Conservation (phyloP, 2,797 vertebrate genomes). For the Melopsittacus undulatus region DNA sequence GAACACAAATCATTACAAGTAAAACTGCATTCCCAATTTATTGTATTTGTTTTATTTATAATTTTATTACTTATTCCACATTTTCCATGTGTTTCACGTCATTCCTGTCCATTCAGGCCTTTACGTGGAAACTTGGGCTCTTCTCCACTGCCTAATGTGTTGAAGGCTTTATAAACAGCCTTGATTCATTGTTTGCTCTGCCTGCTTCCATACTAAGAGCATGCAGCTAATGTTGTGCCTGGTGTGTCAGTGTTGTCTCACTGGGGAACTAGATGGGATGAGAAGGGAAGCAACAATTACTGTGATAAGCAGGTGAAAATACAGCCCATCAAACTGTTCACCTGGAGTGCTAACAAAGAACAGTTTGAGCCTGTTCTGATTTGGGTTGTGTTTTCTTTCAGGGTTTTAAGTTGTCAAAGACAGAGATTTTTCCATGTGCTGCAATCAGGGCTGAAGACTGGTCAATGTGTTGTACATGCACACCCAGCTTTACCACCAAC, state of each 20-base stretch:
- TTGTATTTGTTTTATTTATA: constrained; percentile 83
- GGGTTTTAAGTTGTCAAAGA: not conserved
- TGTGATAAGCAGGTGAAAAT: not conserved
- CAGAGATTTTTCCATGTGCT: not conserved
- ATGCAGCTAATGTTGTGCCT: not conserved
- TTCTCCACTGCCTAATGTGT: not conserved
- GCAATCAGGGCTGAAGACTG: not conserved
- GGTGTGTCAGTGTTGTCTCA: not conserved
- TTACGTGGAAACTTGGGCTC: constrained; percentile 40
- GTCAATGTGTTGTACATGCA: rapidly evolving
- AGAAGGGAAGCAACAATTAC: not conserved
- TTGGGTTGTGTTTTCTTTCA: not conserved
- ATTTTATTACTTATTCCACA: constrained; percentile 78
- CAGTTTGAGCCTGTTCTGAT: not conserved
- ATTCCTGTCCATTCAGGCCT: constrained; percentile 13
- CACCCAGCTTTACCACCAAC: not conserved
- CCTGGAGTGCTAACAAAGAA: not conserved
- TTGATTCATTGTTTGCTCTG: not conserved
- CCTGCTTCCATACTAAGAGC: not conserved
- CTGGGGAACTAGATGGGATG: rapidly evolving
- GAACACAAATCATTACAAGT: constrained; percentile 81
- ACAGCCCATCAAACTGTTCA: not conserved
- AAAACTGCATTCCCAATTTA: constrained; percentile 75
- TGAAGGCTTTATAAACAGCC: constrained; percentile 29
- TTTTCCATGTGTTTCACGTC: constrained; percentile 72